Percentiles rank a stretch among this genome's conserved stretches.
phyloP scores from a whole-genome alignment of 2,113 vertebrate genomes.

The Catagonus wagneri region DNA sequence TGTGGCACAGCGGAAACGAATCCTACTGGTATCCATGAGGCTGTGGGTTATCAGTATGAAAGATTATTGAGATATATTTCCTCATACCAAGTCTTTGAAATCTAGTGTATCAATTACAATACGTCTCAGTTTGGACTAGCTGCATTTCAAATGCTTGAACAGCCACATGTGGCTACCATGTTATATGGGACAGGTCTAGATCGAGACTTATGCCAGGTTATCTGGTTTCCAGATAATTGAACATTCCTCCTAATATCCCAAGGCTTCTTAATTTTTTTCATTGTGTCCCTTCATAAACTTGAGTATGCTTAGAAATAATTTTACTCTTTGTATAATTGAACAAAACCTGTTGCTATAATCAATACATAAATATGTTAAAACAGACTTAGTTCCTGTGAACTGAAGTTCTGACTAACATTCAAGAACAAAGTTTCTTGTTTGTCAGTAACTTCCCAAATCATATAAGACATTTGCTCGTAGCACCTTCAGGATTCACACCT shows the following conservation, averaged over 20 bases:
- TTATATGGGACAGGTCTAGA: not conserved
- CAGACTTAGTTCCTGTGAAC: not conserved
- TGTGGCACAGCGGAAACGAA: no score
- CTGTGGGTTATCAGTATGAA: not conserved
- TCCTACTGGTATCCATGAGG: no score
- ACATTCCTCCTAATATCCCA: not conserved
- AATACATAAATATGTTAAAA: not conserved
- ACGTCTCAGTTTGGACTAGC: not conserved
- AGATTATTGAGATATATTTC: not conserved
- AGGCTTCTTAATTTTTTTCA: not conserved
- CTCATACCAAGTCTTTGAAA: not conserved
- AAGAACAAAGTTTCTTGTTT: not conserved
- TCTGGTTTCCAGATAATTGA: not conserved
- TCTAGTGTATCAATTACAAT: not conserved
- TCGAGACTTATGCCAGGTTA: not conserved
- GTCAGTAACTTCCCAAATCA: not conserved
- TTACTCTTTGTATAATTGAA: not conserved
- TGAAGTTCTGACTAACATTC: not conserved
- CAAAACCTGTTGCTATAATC: not conserved
- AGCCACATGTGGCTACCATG: not conserved
- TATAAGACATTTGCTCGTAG: not conserved
- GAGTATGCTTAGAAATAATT: not conserved
- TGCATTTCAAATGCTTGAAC: not conserved
- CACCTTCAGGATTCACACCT: not conserved
- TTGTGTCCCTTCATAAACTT: not conserved